Evolutionary conservation across 2,888 invertebrate genomes (phyloP).

Genomic region (Heliconius ismenius): DNA sequence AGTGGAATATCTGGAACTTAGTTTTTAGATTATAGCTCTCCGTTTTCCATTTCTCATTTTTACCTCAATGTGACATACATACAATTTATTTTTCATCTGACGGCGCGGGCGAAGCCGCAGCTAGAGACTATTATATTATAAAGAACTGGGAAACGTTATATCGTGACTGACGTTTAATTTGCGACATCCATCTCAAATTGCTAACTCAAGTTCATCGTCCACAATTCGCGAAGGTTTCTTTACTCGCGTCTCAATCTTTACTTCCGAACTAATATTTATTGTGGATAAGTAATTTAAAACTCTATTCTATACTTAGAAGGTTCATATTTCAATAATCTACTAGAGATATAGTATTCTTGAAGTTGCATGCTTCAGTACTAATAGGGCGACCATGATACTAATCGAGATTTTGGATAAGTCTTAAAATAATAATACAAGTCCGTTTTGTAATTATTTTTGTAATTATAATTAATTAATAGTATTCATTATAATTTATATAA

Average conservation of each 20-base stretch:
- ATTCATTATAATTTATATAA: not conserved
- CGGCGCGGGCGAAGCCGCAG: not conserved
- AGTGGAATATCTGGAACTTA: too few species aligned
- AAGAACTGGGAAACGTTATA: not conserved
- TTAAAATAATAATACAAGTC: not conserved
- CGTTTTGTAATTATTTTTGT: not conserved
- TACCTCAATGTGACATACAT: too few species aligned
- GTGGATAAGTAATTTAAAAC: not conserved
- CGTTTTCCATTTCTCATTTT: too few species aligned
- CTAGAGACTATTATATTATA: not conserved
- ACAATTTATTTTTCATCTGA: not conserved
- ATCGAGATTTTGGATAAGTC: not conserved
- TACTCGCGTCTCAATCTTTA: constrained; percentile 23
- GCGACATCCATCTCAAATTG: constrained; percentile 14
- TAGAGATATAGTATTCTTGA: not conserved
- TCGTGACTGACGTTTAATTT: constrained; percentile 9
- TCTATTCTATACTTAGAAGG: not conserved
- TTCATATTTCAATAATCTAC: not conserved
- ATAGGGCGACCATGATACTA: constrained; percentile 10
- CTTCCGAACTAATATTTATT: constrained; percentile 26
- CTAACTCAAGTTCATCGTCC: constrained; percentile 38
- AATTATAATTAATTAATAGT: not conserved
- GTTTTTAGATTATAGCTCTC: too few species aligned
- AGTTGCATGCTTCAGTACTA: constrained; percentile 9
- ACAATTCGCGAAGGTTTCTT: constrained; percentile 34